phyloP scores from a whole-genome alignment of 1,140 invertebrate species.

The Nylanderia fulva region DNA sequence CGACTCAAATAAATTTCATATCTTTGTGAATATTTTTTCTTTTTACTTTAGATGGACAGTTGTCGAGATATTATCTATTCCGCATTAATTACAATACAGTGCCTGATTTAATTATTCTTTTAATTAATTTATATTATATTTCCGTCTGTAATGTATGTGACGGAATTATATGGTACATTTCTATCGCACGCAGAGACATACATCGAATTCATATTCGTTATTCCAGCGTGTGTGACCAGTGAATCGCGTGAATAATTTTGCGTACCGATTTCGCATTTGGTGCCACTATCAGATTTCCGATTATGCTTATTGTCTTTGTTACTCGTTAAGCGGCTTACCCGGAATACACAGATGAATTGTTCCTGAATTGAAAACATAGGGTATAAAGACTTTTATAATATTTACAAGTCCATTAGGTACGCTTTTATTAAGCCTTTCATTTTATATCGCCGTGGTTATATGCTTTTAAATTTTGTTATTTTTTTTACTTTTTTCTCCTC shows the following conservation, averaged over 20 bases:
- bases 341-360: conserved; percentile 3
- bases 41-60: not conserved
- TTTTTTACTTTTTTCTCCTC: not conserved
- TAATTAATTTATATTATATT: conserved; percentile 34
- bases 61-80: conserved; percentile 9
- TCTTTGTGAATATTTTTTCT: not conserved
- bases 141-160: conserved; percentile 6
- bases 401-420: not conserved
- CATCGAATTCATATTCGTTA: conserved; percentile 25
- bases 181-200: not conserved
- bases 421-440: not conserved
- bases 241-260: conserved; percentile 51
- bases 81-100: conserved; percentile 18
- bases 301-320: conserved; percentile 30
- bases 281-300: conserved; percentile 29
- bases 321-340: conserved; percentile 56
- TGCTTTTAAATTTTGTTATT: conserved; percentile 17
- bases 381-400: conserved; percentile 26
- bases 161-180: conserved; percentile 21
- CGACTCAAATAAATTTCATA: conserved; percentile 1
- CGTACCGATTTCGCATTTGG: conserved; percentile 30
- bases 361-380: not conserved
- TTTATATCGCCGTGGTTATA: not conserved
- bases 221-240: not conserved
- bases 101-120: conserved; percentile 41